phyloP scores from a whole-genome alignment of 2,888 invertebrate species.

The Gandaritis pyraliata region DNA sequence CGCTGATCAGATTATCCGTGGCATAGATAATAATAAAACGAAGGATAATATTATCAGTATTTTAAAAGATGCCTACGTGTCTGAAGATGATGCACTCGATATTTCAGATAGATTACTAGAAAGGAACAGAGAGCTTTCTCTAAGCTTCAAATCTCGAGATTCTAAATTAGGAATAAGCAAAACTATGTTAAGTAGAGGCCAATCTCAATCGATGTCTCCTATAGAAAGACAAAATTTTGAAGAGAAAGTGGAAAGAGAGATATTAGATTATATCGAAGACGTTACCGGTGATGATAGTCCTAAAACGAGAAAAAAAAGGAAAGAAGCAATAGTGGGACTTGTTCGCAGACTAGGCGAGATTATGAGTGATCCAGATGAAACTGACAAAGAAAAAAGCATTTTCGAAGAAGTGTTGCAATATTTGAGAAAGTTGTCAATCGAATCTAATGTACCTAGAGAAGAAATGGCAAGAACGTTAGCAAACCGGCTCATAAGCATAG shows the following conservation, averaged over 20 bases:
- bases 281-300: constrained; percentile 27
- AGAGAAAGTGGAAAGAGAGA: constrained; percentile 33
- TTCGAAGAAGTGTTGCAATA: constrained; percentile 34
- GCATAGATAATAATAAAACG: constrained; percentile 22
- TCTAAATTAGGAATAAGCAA: constrained; percentile 18
- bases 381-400: constrained; percentile 35
- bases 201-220: constrained; percentile 1
- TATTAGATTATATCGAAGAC: constrained; percentile 42
- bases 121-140: constrained; percentile 31
- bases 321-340: constrained; percentile 33
- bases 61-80: constrained; percentile 31
- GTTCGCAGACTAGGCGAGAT: constrained; percentile 34
- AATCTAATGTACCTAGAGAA: constrained; percentile 23
- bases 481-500: constrained; percentile 29
- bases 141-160: constrained; percentile 19
- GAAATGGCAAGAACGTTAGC: constrained; percentile 34
- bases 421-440: constrained; percentile 31
- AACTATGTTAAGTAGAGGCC: constrained; percentile 7
- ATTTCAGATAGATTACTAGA: constrained; percentile 34
- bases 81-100: constrained; percentile 35
- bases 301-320: constrained; percentile 29
- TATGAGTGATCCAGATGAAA: constrained; percentile 30
- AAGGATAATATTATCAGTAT: constrained; percentile 36
- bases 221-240: constrained; percentile 29
- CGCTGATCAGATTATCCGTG: constrained; percentile 41